Conservation (phyloP, 1,140 invertebrate species). For the Sycobia sp. region DNA sequence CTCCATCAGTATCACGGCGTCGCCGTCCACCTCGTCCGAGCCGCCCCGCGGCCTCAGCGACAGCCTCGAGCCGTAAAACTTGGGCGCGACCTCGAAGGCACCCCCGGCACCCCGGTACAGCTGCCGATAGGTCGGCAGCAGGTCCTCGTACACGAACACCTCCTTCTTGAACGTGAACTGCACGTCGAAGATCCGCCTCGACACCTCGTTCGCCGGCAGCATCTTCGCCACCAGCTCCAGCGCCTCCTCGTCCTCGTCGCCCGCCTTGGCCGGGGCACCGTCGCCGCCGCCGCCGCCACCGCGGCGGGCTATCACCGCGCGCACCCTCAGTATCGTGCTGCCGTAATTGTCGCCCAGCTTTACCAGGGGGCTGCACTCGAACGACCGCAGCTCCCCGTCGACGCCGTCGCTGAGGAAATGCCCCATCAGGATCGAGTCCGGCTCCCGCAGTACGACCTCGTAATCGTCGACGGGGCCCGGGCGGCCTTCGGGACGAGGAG, state of each 20-base stretch:
- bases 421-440: too few species aligned
- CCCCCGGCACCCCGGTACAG: constrained; percentile 34
- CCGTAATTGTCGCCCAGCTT: constrained; percentile 66
- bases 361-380: constrained; percentile 34
- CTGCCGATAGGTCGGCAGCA: constrained; percentile 42
- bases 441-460: too few species aligned
- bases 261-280: too few species aligned
- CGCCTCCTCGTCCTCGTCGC: constrained; percentile 17
- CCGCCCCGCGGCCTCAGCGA: constrained; percentile 50
- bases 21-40: constrained; percentile 55
- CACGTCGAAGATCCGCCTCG: constrained; percentile 48
- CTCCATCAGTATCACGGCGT: constrained; percentile 64
- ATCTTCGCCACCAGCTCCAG: constrained; percentile 53
- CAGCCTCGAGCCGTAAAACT: constrained; percentile 62
- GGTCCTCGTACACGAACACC: constrained; percentile 45
- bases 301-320: constrained; percentile 37
- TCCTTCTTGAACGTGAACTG: constrained; percentile 53
- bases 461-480: too few species aligned
- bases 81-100: constrained; percentile 54
- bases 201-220: constrained; percentile 40
- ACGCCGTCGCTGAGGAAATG: too few species aligned
- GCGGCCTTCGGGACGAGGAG: too few species aligned
- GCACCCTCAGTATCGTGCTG: constrained; percentile 60
- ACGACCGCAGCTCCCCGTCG: too few species aligned
- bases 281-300: too few species aligned